phyloP scores from a whole-genome alignment of 2,797 vertebrate species.

The Macroramphosus scolopax region DNA sequence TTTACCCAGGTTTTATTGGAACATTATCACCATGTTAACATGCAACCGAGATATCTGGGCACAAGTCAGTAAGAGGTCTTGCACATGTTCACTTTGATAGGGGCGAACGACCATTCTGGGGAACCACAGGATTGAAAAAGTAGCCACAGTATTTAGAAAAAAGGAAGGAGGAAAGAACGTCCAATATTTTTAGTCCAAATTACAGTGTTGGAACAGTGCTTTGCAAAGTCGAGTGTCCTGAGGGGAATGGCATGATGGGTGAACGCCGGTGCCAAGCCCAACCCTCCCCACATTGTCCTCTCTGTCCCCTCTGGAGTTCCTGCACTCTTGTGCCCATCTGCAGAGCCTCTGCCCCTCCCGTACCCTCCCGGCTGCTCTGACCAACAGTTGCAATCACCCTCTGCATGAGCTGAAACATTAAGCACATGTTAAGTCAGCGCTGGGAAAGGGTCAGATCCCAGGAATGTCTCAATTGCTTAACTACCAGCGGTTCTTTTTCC shows the following conservation, averaged over 20 bases:
- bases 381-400: slow-evolving; percentile 19
- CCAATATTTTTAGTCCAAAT: slow-evolving; percentile 89
- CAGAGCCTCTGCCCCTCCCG: slow-evolving; percentile 60
- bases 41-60: slow-evolving; percentile 56
- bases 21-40: slow-evolving; percentile 43
- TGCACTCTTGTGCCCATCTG: slow-evolving; percentile 60
- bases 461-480: slow-evolving; percentile 25
- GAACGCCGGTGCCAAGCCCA: slow-evolving; percentile 77
- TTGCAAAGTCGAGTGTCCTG: slow-evolving; percentile 79
- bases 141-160: slow-evolving; percentile 78
- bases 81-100: slow-evolving; percentile 79
- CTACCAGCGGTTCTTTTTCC: slow-evolving; percentile 21
- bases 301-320: slow-evolving; percentile 75
- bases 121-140: slow-evolving; percentile 78
- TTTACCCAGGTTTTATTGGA: slow-evolving; percentile 15
- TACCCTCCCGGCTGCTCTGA: slow-evolving; percentile 42
- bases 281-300: slow-evolving; percentile 78
- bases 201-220: slow-evolving; percentile 84
- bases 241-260: slow-evolving; percentile 83
- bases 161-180: slow-evolving; percentile 83
- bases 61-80: slow-evolving; percentile 73
- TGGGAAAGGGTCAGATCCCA: slow-evolving; percentile 41
- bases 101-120: slow-evolving; percentile 79
- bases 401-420: slow-evolving; percentile 50
- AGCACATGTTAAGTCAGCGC: slow-evolving; percentile 41